Conservation (phyloP, 1,140 invertebrate species). For the Homalodisca vitripennis region DNA sequence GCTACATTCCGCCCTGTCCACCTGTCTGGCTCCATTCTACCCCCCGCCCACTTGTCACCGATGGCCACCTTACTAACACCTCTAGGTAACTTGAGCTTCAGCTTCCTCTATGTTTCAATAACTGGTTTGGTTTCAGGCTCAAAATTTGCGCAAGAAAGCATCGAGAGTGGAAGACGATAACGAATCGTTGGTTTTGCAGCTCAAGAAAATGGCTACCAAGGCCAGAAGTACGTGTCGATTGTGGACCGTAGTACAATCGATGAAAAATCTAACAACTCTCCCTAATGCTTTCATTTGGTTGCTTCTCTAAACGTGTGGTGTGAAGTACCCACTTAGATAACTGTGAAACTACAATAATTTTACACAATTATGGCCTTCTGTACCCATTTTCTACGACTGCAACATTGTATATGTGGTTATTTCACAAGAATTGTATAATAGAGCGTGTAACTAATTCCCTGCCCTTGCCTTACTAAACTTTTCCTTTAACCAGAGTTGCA, state of each 20-base stretch:
- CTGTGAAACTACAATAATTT: constrained; percentile 1
- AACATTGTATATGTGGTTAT: too few relatives aligned
- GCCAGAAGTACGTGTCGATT: constrained; percentile 64
- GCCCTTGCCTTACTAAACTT: too few relatives aligned
- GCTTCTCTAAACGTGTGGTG: constrained; percentile 8
- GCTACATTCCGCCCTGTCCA: constrained; percentile 37
- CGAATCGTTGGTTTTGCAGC: constrained; percentile 85
- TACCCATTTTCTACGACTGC: constrained; percentile 35
- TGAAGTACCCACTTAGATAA: constrained; percentile 2
- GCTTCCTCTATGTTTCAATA: constrained; percentile 25
- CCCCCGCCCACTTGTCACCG: constrained; percentile 41
- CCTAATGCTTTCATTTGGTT: constrained; percentile 17
- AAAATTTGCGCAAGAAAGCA: constrained; percentile 82
- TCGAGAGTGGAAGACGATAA: constrained; percentile 90
- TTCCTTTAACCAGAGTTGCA: too few relatives aligned
- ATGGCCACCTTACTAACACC: constrained; percentile 46
- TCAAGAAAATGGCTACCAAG: constrained; percentile 90
- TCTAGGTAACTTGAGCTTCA: constrained; percentile 36
- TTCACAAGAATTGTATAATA: too few relatives aligned
- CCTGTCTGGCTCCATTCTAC: constrained; percentile 30
- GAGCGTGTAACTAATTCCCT: too few relatives aligned
- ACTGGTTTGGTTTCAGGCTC: constrained; percentile 61
- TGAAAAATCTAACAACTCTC: constrained; percentile 16
- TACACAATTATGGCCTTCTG: constrained; percentile 20
- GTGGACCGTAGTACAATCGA: background rate